These are phyloP conservation scores for Typhlichthys subterraneus DNA, from an alignment of 2,797 vertebrate species.

Conservation along the genomic window DNA sequence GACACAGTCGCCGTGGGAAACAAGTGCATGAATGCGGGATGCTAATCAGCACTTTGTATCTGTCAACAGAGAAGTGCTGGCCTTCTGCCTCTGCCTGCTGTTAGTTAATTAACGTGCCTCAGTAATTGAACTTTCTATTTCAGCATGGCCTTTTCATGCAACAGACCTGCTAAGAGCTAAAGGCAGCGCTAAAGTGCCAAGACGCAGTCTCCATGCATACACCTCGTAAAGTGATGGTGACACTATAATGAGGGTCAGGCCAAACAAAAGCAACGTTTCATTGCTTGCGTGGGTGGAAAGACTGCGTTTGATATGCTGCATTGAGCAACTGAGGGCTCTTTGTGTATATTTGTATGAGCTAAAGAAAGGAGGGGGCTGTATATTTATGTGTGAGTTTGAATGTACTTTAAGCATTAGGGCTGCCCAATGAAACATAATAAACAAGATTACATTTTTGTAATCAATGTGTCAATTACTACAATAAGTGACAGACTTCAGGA, in stretches of 20 bases:
- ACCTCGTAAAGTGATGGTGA: slow-evolving; percentile 1
- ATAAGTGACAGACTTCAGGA: too few relatives aligned
- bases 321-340: neutral
- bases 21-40: neutral
- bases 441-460: too few relatives aligned
- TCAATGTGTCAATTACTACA: too few relatives aligned
- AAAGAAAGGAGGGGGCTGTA: neutral
- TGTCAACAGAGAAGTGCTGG: slow-evolving; percentile 42
- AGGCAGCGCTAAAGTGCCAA: slow-evolving; percentile 18
- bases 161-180: slow-evolving; percentile 2
- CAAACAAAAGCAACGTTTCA: neutral
- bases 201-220: slow-evolving; percentile 2
- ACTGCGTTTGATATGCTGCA: slow-evolving; percentile 10
- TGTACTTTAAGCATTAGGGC: neutral
- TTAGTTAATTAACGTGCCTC: slow-evolving; percentile 46
- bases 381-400: neutral
- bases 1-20: slow-evolving; percentile 6
- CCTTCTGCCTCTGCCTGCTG: slow-evolving; percentile 33
- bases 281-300: neutral
- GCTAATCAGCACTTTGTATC: slow-evolving; percentile 51
- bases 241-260: slow-evolving; percentile 22
- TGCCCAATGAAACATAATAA: too few relatives aligned
- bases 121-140: slow-evolving; percentile 52
- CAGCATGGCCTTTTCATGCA: slow-evolving; percentile 27
- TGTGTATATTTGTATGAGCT: neutral